Conservation (phyloP, 2,888 invertebrate species). For the Synergus itoensis region DNA sequence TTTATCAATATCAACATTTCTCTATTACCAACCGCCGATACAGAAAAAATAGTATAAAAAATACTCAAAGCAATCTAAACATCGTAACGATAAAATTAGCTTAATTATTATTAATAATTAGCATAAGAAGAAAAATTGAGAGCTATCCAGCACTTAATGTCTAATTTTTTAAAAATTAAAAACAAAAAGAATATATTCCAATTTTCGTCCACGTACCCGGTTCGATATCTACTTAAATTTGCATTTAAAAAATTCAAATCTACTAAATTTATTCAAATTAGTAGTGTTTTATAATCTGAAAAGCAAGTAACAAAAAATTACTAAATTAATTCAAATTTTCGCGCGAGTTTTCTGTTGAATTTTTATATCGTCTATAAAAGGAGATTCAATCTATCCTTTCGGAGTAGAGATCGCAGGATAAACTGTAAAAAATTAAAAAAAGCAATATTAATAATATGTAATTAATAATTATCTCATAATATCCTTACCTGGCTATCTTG, state of each 20-base stretch:
- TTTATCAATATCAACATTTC: background rate
- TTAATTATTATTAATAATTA: background rate
- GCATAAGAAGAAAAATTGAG: background rate
- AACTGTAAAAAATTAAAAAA: background rate
- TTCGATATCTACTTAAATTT: background rate
- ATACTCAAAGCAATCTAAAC: background rate
- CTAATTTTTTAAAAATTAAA: background rate
- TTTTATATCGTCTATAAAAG: background rate
- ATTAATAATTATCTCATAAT: background rate
- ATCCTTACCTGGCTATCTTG: constrained; percentile 27
- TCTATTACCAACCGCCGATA: background rate
- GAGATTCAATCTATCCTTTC: background rate
- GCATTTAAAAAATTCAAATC: background rate
- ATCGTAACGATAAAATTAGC: background rate
- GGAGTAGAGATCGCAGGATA: background rate
- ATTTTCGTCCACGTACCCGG: background rate
- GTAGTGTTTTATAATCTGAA: background rate
- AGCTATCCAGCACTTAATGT: background rate
- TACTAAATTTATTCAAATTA: background rate
- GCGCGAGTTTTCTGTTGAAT: constrained; percentile 1
- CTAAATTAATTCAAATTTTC: constrained; percentile 5
- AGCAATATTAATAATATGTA: background rate
- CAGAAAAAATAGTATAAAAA: background rate
- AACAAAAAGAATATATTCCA: background rate
- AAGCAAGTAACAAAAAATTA: background rate